Percentiles rank a stretch among this genome's conserved stretches.
Conservation (phyloP, 2,797 vertebrate genomes). For the Tiaroga cobitis region DNA sequence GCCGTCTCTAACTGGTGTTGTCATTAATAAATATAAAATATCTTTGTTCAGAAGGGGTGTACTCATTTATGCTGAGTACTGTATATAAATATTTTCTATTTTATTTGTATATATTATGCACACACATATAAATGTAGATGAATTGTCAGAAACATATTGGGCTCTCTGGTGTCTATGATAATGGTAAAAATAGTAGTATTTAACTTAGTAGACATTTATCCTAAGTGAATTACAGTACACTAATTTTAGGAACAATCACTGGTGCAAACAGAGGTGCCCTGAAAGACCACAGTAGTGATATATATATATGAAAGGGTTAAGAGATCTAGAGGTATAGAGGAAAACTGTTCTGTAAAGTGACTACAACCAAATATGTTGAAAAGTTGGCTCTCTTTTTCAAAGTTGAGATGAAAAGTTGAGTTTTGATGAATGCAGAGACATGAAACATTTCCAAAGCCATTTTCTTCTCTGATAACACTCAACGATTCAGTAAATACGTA, state of each 20-base stretch:
- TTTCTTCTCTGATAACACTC: background rate
- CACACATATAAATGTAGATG: background rate
- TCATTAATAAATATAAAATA: no score
- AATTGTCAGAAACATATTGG: background rate
- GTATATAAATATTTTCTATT: no score
- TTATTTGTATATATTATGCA: no score
- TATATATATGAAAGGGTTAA: background rate
- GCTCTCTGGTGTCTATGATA: background rate
- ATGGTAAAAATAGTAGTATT: background rate
- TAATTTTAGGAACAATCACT: no score
- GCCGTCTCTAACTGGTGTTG: no score
- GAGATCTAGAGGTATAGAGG: no score
- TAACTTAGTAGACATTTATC: background rate
- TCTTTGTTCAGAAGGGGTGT: background rate
- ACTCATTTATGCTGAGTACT: no score
- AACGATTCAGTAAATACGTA: background rate
- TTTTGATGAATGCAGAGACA: background rate
- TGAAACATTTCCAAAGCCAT: conserved; percentile 1
- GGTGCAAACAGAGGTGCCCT: no score
- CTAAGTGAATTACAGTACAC: no score
- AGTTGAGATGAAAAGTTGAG: background rate
- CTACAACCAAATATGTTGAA: background rate
- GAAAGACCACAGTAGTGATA: background rate
- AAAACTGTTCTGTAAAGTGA: background rate
- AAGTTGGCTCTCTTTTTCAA: background rate